Evolutionary conservation across 2,888 invertebrate species (phyloP), one percentile per base, ranked within the genome.

Genomic region (Agrotis puta): DNA sequence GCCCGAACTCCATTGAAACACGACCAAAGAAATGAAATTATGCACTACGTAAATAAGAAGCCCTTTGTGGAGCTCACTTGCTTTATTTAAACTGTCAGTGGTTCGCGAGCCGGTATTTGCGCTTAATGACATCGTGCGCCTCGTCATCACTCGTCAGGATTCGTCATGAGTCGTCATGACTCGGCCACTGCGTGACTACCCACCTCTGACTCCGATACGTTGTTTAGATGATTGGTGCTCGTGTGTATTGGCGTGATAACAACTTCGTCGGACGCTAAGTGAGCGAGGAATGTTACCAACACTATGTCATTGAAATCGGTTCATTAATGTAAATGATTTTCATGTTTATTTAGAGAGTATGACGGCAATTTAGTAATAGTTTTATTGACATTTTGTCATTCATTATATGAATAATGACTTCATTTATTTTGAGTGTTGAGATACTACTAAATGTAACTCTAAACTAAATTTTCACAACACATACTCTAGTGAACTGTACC

Each of bases 21-120:
- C 79, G 81, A 79, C 86, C 86, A 87, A 92, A 94, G 93, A 94
- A 94, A 94, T 92, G 91, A 91, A 94, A 93, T 94, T 94, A 94
- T 95, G 94, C 94, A 94, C 91, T 92, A 87, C 80, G 83, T 93
- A 94, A 94, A 94, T 94, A 94, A 90, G 91, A 89, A 88, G 89
- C 87, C 84, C 91, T 92, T 92, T 93, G 92, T 92, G 88, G 85
- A 77, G 80, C 79, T 84, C 84, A 81, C 87, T 88, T 85, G 88
- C 89, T 90, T 92, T 92, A 91, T 92, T 93, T 91, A 89, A 90
- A 80, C 89, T 89, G 89, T 89, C 90, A 88, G 77, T 64, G 74
- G 78, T 70, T 69, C 74, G 71, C 85, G 66, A 67, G 53, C 66
- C 58, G 66, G 85, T 84, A 83, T 86, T 89, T 87, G 86, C 83